Evolutionary conservation across 92 coral and sea anemone genomes (phyloP).

Genomic region (Montipora capitata): DNA sequence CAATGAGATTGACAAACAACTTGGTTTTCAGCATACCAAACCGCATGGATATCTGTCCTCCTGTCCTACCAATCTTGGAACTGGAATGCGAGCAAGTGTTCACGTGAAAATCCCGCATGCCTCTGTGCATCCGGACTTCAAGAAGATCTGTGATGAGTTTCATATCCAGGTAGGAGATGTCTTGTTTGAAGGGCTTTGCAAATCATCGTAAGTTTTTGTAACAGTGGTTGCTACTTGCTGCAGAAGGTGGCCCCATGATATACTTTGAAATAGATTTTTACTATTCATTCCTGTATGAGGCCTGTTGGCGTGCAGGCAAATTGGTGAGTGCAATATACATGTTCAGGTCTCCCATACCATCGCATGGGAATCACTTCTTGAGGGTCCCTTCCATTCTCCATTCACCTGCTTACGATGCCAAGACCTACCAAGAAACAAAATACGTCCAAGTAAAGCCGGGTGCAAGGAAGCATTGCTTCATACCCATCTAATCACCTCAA

Average conservation of each 20-base stretch:
- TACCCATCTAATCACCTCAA: too few species aligned
- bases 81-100: conserved; percentile 98
- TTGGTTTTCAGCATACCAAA: conserved; percentile 85
- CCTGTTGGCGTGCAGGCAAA: too few species aligned
- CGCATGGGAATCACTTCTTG: too few species aligned
- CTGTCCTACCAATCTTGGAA: conserved; percentile 96
- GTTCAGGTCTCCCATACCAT: too few species aligned
- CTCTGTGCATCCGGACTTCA: conserved; percentile 81
- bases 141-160: conserved; percentile 81
- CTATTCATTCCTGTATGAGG: too few species aligned
- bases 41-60: conserved; percentile 90
- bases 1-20: conserved; percentile 87
- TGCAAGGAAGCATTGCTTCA: too few species aligned
- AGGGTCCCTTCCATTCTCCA: too few species aligned
- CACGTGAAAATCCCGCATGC: conserved; percentile 96
- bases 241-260: too few species aligned
- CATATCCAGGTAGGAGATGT: conserved; percentile 78
- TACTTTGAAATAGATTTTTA: too few species aligned
- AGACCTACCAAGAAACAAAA: not conserved
- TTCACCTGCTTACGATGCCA: not conserved
- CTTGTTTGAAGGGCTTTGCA: not conserved
- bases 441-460: not conserved
- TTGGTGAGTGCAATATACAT: too few species aligned
- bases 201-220: not conserved
- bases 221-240: too few species aligned